phyloP scores from a whole-genome alignment of 53 echinoderm and acorn worm genomes.

The Antedon mediterranea region DNA sequence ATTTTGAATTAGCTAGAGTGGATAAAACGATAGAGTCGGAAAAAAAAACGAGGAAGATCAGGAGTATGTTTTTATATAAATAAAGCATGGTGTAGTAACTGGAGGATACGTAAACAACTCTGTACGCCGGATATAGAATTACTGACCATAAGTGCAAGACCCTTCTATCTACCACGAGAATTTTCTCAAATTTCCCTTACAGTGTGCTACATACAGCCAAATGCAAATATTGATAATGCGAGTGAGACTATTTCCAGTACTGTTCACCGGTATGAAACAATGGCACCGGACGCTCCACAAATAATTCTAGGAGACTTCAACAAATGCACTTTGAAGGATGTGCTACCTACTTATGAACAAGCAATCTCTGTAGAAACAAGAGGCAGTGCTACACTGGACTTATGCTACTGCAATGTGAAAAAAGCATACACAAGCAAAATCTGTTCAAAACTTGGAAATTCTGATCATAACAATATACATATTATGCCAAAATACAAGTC shows the following conservation, averaged over 20 bases:
- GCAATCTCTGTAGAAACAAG: neutral
- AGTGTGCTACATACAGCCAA: neutral
- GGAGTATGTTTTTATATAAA: conserved; percentile 25
- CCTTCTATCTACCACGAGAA: too few species aligned
- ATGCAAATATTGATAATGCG: neutral
- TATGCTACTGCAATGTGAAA: neutral
- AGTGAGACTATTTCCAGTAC: neutral
- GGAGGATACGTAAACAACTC: neutral
- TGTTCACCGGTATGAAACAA: neutral
- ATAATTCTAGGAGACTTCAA: neutral
- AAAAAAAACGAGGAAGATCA: too few species aligned
- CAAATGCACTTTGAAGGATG: neutral
- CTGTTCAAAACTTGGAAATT: neutral
- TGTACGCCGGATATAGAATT: too few species aligned
- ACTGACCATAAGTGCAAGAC: too few species aligned
- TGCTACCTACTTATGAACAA: neutral
- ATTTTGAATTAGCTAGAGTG: conserved; percentile 10
- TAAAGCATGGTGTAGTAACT: too few species aligned
- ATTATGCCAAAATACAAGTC: neutral
- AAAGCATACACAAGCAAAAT: neutral
- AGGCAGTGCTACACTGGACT: neutral
- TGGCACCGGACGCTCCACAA: neutral
- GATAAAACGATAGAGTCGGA: neutral
- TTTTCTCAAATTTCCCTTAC: too few species aligned
- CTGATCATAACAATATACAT: conserved; percentile 8